Base-by-base conservation (phyloP, 1,140 invertebrate genomes). In the Trinorchestia longiramus region DNA sequence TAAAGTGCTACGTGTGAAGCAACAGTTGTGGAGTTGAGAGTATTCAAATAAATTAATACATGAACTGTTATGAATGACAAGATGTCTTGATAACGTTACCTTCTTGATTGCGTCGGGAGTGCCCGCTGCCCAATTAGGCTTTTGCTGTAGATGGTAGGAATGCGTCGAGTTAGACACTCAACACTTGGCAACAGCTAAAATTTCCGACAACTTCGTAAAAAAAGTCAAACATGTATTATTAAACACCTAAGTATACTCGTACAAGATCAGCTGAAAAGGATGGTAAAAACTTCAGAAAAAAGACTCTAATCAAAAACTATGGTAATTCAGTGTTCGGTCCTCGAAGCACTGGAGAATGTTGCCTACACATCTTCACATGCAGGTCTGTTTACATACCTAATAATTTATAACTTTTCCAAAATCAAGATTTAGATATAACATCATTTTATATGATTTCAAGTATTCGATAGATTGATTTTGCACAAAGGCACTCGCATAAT, bases 51-150 rank as follows among this genome's bases (percentile, higher is more conserved):
- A 77, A 77, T 11, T 77, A 36, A 36, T 53, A 77, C 15, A 77
- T 77, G 3, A 23, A 77, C 62, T 77, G 62, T 77, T 28, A 77
- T 77, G 28, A 77, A 77, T 11, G 11, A 1, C 15, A 77, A 36
- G 62, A 77, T 77, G 3, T 77, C 62, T 6, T 42, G 88, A 42
- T 43, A 91, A 28, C 57, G n/a, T 96, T 96, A 97, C 96, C 96
- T 96, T 96, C 96, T 97, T 97, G 77, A 87, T 45, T 96, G 95
- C 96, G 95, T 96, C 96, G 62, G 96, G 96, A 15, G 96, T 96
- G 90, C 43, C 96, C n/a, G 96, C 96, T 94, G 96, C 96, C 96
- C 96, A 97, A 96, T 96, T 96, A 96, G 96, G 96, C 95, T 96
- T 96, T 92, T 91, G 95, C 96, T 96, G 96, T 77, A 95, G 57